Evolutionary conservation across 2,797 vertebrate genomes (phyloP).

Genomic region (Typhlichthys eigenmanni): DNA sequence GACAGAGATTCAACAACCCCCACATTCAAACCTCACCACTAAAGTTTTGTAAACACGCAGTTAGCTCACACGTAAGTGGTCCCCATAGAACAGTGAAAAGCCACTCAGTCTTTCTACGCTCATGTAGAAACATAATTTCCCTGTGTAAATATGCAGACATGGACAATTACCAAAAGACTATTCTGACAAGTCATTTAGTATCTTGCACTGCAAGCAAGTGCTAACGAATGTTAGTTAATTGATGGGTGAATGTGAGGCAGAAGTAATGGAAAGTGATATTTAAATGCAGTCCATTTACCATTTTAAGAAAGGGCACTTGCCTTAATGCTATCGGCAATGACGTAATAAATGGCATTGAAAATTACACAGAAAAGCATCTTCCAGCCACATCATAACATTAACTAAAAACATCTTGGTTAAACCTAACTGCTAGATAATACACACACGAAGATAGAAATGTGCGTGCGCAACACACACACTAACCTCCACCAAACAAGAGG

Average conservation of each 20-base stretch:
- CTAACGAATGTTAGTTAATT: too few species aligned
- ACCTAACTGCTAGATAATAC: background rate
- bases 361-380: too few species aligned
- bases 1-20: background rate
- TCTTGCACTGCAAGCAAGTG: conserved; percentile 19
- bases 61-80: background rate
- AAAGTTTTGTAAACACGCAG: conserved; percentile 20
- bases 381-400: too few species aligned
- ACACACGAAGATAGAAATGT: background rate
- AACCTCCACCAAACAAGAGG: background rate
- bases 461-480: background rate
- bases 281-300: too few species aligned
- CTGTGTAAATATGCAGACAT: conserved; percentile 37
- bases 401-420: too few species aligned
- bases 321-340: too few species aligned
- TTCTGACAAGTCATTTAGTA: conserved; percentile 51
- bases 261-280: too few species aligned
- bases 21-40: background rate
- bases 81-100: conserved; percentile 1
- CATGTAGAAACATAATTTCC: conserved; percentile 11
- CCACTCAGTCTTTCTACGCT: conserved; percentile 7
- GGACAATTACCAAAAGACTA: conserved; percentile 42
- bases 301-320: too few species aligned
- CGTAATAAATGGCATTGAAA: too few species aligned
- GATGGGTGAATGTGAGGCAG: too few species aligned